Percentiles rank a stretch among this genome's conserved stretches.
Evolutionary conservation across 2,888 invertebrate species (phyloP).

Genomic region (Tipula helvola): DNA sequence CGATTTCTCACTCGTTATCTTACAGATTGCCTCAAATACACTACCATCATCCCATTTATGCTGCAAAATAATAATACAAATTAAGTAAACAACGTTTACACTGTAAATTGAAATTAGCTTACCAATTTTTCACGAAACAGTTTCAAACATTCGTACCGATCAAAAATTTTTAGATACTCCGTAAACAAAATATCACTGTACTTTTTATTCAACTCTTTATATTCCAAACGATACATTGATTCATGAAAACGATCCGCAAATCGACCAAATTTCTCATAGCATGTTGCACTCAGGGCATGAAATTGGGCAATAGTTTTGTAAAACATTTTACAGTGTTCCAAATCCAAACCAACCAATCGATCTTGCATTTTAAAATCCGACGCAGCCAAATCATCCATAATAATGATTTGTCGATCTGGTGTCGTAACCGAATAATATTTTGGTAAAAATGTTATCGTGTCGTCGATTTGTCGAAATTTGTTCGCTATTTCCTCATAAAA

Average conservation of each 20-base stretch:
- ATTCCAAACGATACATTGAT: not conserved
- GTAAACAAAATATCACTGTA: not conserved
- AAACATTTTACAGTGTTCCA: constrained; percentile 5
- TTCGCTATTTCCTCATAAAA: not conserved
- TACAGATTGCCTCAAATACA: not conserved
- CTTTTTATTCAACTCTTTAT: not conserved
- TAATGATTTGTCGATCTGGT: constrained; percentile 25
- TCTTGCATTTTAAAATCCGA: constrained; percentile 27
- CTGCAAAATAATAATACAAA: not conserved
- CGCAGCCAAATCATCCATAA: constrained; percentile 29
- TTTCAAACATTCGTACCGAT: not conserved
- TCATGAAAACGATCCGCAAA: not conserved
- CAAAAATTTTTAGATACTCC: not conserved
- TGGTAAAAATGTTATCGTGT: not conserved
- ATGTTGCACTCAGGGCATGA: not conserved
- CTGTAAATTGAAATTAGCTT: not conserved
- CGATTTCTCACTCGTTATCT: not conserved
- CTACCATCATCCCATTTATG: not conserved
- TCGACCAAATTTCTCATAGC: not conserved
- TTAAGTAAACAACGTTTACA: not conserved
- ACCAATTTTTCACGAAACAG: not conserved
- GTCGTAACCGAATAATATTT: not conserved
- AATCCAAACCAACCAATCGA: constrained; percentile 26
- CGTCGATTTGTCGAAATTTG: not conserved
- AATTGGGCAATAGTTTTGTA: not conserved